Evolutionary conservation across 2,113 vertebrate species (phyloP).

Genomic region (Phalacrocorax pelagicus): DNA sequence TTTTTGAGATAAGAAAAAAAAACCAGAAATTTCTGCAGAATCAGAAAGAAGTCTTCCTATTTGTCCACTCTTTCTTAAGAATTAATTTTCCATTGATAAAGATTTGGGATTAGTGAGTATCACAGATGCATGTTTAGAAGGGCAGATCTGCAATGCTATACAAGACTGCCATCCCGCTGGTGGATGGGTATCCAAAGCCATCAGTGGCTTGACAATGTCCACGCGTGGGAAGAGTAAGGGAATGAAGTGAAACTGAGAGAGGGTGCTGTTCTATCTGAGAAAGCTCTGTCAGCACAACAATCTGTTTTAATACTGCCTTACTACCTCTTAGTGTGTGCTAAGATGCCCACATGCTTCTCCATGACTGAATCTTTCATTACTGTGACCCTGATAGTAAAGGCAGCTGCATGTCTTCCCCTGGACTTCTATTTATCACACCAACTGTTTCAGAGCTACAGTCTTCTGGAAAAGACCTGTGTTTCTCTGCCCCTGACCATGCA

Average conservation of each 20-base stretch:
- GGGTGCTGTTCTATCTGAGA: not conserved
- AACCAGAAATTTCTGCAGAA: not conserved
- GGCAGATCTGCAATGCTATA: not conserved
- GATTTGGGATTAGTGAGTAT: not conserved
- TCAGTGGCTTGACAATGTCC: not conserved
- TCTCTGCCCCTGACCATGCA: not conserved
- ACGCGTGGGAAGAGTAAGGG: not conserved
- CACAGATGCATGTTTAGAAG: not conserved
- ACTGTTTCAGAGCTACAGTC: not conserved
- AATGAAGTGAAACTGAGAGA: not conserved
- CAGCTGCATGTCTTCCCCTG: not conserved
- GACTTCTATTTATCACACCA: not conserved
- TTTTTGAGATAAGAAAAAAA: not conserved
- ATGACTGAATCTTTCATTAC: not conserved
- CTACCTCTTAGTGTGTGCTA: not conserved
- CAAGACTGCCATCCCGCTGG: not conserved
- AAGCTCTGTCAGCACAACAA: not conserved
- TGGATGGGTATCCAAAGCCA: not conserved
- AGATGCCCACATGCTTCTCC: not conserved
- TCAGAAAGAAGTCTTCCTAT: not conserved
- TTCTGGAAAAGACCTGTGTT: not conserved
- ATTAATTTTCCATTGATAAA: not conserved
- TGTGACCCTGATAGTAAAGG: not conserved
- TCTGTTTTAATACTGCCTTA: not conserved
- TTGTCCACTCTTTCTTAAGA: not conserved